Base-by-base conservation (phyloP, 2,113 vertebrate genomes). In the Xenotilapia longispinis region DNA sequence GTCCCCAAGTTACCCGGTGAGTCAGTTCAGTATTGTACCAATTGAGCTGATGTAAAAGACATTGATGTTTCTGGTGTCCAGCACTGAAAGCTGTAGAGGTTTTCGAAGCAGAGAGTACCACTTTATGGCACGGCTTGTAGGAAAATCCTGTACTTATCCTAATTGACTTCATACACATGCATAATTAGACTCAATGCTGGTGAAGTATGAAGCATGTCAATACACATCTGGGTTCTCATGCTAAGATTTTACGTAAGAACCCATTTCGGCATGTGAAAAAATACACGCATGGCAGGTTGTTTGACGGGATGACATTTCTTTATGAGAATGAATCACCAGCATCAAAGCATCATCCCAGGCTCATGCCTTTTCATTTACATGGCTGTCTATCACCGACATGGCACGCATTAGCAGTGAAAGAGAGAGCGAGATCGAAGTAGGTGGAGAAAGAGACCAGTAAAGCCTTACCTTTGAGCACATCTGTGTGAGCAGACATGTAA, bases 361-460 rank as follows among this genome's bases (percentile, higher is more conserved):
- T 87, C 94, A 92, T 94, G 87, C 49, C 88, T 95, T 92, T 93
- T 94, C 83, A 93, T 94, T 95, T 95, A 84, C 83, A 84, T 79
- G 68, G 86, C 90, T 88, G 89, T 94, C 93, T 88, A 60, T 57
- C 80, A 79, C 9, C 9, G 58, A n/a, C 13, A 49, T 23, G 68
- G 55, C 57, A 68, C 13, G 55, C 79, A 40, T n/a, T 79, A 60
- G n/a, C 13, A 12, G 23, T 79, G 57, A 23, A 47, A 38, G 14
- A n/a, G 23, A 70, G 38, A 42, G 14, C 60, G 26, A 51, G 26
- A n/a, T 23, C 40, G 63, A n/a, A 40, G 23, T 13, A 47, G n/a
- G 26, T 26, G 12, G 58, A 68, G 47, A 84, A 75, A 87, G 63
- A 80, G 36, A 84, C 23, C 51, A 57, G 26, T 80, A 83, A 89